phyloP scores from a whole-genome alignment of 2,888 invertebrate species.

The Amaurobius ferox region DNA sequence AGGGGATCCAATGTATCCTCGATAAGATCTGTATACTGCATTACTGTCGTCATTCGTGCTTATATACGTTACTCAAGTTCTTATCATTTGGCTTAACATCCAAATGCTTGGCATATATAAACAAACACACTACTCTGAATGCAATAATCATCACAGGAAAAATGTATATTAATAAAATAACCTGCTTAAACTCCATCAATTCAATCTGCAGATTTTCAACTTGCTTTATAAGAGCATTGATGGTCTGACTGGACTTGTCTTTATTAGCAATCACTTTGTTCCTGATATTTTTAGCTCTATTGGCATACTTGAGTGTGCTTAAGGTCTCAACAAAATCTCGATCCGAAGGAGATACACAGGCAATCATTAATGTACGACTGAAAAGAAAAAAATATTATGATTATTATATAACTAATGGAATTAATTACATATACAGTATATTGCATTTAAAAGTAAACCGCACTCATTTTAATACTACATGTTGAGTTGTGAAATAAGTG shows the following conservation, averaged over 20 bases:
- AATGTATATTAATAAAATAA: no score
- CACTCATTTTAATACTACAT: no score
- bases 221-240: constrained; percentile 89
- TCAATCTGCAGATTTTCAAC: constrained; percentile 93
- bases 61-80: no score
- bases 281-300: constrained; percentile 97
- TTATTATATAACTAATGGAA: not conserved
- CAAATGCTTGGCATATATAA: no score
- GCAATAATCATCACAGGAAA: no score
- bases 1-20: no score
- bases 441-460: no score
- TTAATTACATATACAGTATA: not conserved
- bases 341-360: constrained; percentile 98
- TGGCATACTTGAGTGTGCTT: constrained; percentile 97
- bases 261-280: constrained; percentile 82
- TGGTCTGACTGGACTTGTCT: constrained; percentile 83
- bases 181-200: constrained; percentile 93
- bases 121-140: no score
- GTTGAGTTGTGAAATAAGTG: no score
- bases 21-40: no score
- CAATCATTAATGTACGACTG: constrained; percentile 98
- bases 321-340: constrained; percentile 99
- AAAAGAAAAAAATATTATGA: constrained; percentile 16
- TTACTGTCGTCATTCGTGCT: no score
- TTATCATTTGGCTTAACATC: no score